phyloP scores from a whole-genome alignment of 2,113 vertebrate species.

The Emydocephalus ijimae region DNA sequence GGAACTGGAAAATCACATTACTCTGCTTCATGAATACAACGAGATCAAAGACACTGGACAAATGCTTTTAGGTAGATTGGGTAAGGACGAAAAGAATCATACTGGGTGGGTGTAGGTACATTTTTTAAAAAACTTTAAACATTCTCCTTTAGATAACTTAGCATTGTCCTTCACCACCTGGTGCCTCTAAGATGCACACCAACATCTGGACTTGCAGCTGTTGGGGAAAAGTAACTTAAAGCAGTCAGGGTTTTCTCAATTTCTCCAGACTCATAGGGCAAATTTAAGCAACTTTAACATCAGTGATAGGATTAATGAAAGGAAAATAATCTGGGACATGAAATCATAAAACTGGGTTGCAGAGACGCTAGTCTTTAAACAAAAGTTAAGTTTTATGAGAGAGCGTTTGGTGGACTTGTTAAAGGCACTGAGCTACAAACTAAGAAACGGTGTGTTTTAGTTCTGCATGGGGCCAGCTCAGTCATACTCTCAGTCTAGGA shows the following conservation, averaged over 20 bases:
- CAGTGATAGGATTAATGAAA: background rate
- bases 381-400: background rate
- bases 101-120: background rate
- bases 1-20: slow-evolving; percentile 86
- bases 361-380: background rate
- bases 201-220: background rate
- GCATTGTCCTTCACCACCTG: accelerated
- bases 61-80: slow-evolving; percentile 86
- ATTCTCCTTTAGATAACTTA: background rate
- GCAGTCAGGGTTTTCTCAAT: background rate
- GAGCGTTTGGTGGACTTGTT: background rate
- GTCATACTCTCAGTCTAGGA: background rate
- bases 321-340: background rate
- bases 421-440: background rate
- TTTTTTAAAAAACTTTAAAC: background rate
- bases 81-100: slow-evolving; percentile 67
- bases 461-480: background rate
- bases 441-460: background rate
- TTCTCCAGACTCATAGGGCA: background rate
- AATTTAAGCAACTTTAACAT: background rate
- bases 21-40: slow-evolving; percentile 91
- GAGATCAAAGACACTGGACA: slow-evolving; percentile 93
- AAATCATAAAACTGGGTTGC: background rate
- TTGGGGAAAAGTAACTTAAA: background rate
- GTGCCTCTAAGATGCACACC: background rate